These are phyloP conservation scores for Eilema depressum DNA, from an alignment of 2,888 invertebrate species.

Conservation along the genomic window DNA sequence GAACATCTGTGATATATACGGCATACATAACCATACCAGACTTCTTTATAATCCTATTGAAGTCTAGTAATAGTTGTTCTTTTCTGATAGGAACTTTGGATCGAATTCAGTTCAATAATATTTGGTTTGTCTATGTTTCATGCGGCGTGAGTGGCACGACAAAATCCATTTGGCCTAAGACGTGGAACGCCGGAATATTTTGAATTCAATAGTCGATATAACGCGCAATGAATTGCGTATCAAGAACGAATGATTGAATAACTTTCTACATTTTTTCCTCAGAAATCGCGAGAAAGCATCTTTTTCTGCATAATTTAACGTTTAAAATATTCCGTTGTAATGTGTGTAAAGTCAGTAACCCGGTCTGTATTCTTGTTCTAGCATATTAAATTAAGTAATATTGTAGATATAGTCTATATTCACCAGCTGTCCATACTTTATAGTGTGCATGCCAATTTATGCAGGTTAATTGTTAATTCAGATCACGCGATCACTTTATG, in stretches of 20 bases:
- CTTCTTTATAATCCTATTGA: background rate
- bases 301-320: conserved; percentile 45
- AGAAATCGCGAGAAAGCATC: conserved; percentile 52
- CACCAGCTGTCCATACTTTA: conserved; percentile 10
- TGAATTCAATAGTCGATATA: conserved; percentile 60
- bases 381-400: conserved; percentile 12
- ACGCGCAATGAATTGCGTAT: conserved; percentile 56
- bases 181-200: conserved; percentile 55
- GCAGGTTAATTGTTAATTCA: conserved; percentile 41
- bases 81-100: background rate
- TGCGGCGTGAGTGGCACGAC: conserved; percentile 41
- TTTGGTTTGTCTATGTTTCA: background rate
- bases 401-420: conserved; percentile 1
- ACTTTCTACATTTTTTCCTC: conserved; percentile 72
- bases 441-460: conserved; percentile 32
- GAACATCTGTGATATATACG: no score
- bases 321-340: conserved; percentile 25
- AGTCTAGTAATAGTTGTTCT: background rate
- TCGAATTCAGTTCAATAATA: background rate
- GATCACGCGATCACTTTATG: conserved; percentile 45
- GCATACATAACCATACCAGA: background rate
- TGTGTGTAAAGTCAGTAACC: background rate
- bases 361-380: background rate
- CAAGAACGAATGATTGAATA: conserved; percentile 58
- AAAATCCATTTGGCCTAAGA: conserved; percentile 51